phyloP scores from a whole-genome alignment of 2,797 vertebrate species.

The Melanogrammus aeglefinus region DNA sequence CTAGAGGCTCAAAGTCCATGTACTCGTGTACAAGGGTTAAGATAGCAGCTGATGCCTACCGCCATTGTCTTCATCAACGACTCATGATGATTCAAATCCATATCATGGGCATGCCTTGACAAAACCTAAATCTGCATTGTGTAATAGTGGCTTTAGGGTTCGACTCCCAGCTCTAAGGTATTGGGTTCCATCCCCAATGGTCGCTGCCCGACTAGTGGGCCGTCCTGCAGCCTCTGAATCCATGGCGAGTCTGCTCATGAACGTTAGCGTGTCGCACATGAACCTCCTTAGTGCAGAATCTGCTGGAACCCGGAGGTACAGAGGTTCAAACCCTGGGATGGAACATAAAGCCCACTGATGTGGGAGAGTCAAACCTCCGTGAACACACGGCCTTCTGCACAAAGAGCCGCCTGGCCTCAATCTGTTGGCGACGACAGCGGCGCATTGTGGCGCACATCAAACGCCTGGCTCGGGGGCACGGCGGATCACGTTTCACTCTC shows the following conservation, averaged over 20 bases:
- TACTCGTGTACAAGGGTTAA: neutral
- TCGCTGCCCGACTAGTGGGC: neutral
- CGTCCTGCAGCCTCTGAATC: neutral
- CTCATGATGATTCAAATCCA: neutral
- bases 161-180: neutral
- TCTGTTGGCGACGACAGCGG: conserved; percentile 52
- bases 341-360: conserved; percentile 61
- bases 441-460: conserved; percentile 71
- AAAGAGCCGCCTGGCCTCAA: conserved; percentile 53
- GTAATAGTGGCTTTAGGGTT: neutral
- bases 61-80: neutral
- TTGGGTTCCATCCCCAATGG: neutral
- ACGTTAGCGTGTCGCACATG: neutral
- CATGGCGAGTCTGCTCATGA: neutral
- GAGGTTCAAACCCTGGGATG: conserved; percentile 54
- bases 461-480: conserved; percentile 55
- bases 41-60: neutral
- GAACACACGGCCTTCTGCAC: conserved; percentile 59
- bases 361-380: conserved; percentile 34
- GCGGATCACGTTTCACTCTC: conserved; percentile 74
- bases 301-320: conserved; percentile 53
- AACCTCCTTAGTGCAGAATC: conserved; percentile 10
- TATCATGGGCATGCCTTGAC: neutral
- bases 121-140: neutral
- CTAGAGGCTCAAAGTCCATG: conserved; percentile 24